Base-by-base conservation (phyloP, 2,888 invertebrate genomes). In the Papilio protenor region DNA sequence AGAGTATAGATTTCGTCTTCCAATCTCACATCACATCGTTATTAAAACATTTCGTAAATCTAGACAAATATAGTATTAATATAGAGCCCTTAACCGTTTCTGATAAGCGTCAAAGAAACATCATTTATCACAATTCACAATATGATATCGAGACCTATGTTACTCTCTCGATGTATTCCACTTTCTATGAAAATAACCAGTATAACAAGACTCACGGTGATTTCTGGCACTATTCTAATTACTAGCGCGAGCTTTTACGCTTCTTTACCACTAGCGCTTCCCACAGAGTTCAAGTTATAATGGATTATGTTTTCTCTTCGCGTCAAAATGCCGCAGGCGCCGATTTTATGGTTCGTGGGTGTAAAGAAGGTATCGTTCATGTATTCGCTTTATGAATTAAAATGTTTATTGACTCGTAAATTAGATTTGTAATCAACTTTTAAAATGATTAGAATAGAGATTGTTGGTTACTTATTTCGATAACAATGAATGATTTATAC, bases 271-370 rank as follows among this genome's bases (percentile, higher is more conserved):
- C 78, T 81, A 84, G 86, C 84, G 85, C 85, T 69, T 73, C 79
- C 74, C 73, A 77, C 75, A 80, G 77, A 81, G 89, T 61, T 88
- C 89, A 83, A 80, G 79, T 78, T 85, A 84, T 71, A 79, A 47
- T 89, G 89, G 75, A 52, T 81, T 77, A 79, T 83, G 87, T 86
- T 92, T 92, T 92, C 91, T 88, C 91, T 87, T 87, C 81, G 88
- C 91, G 91, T 89, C 91, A 91, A 90, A 88, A 81, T 82, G 91
- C 92, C 90, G 81, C 81, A 80, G 90, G 92, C 91, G 82, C 81
- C 82, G 81, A 84, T 88, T 89, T 89, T 89, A 89, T 88, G 84
- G 83, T 80, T 79, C 80, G 87, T 89, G 88, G 90, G 90, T 89
- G 91, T 88, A 84, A 85, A 87, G 80, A 85, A 83, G 81, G 85